Evolutionary conservation across 2,888 invertebrate genomes (phyloP).

Genomic region (Chelonus formosanus): DNA sequence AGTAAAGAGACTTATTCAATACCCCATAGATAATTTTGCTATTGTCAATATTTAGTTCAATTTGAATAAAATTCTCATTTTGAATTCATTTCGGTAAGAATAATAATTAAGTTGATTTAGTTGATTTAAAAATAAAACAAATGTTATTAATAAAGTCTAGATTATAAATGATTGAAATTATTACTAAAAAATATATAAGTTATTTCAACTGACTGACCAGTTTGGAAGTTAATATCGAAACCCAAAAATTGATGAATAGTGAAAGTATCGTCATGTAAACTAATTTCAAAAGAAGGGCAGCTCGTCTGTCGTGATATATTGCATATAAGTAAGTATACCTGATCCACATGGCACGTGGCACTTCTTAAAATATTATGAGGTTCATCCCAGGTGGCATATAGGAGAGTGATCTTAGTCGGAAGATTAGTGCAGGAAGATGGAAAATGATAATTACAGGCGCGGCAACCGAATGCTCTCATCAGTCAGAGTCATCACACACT

Average conservation of each 20-base stretch:
- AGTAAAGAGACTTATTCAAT: neutral
- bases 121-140: too few relatives aligned
- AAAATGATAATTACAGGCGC: slow-evolving; percentile 26
- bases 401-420: neutral
- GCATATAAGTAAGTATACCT: neutral
- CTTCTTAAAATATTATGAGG: neutral
- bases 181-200: too few relatives aligned
- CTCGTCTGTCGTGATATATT: neutral
- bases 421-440: slow-evolving; percentile 4
- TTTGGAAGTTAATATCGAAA: too few relatives aligned
- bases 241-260: too few relatives aligned
- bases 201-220: too few relatives aligned
- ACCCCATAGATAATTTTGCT: neutral
- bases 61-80: too few relatives aligned
- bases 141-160: too few relatives aligned
- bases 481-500: slow-evolving; percentile 19
- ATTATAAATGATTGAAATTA: too few relatives aligned
- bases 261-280: too few relatives aligned
- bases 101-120: too few relatives aligned
- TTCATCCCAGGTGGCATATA: slow-evolving; percentile 18
- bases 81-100: too few relatives aligned
- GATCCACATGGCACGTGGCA: slow-evolving; percentile 6
- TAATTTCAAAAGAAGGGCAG: neutral
- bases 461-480: slow-evolving; percentile 16
- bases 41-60: too few relatives aligned